Percentiles rank a stretch among this genome's conserved stretches.
phyloP scores from a whole-genome alignment of 2,888 invertebrate species.

The Apamea epomidion region DNA sequence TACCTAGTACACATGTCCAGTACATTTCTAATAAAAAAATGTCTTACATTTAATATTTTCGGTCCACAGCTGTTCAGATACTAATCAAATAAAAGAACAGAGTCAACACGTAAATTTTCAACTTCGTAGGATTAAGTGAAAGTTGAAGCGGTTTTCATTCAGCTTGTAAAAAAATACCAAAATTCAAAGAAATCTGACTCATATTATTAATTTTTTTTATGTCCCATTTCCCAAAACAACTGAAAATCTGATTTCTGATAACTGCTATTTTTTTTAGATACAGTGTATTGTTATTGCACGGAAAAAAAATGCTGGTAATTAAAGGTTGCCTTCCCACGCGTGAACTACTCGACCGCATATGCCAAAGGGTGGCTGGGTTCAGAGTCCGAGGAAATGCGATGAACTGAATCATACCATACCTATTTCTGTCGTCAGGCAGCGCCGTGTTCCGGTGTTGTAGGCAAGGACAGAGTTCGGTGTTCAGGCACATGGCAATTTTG shows the following conservation, averaged over 20 bases:
- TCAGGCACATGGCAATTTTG: background rate
- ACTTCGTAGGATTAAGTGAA: background rate
- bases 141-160: background rate
- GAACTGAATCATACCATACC: conserved; percentile 22
- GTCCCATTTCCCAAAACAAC: background rate
- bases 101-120: background rate
- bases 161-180: background rate
- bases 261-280: too few species aligned
- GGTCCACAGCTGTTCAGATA: background rate
- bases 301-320: background rate
- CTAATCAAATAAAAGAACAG: background rate
- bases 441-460: background rate
- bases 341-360: conserved; percentile 20
- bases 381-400: background rate
- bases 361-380: conserved; percentile 20
- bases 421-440: conserved; percentile 18
- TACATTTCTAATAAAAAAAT: background rate
- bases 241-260: background rate
- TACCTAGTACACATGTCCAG: background rate
- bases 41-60: background rate
- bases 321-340: conserved; percentile 32
- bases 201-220: background rate
- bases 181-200: background rate
- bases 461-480: background rate
- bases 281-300: background rate